Evolutionary conservation across 2,888 invertebrate species (phyloP), one percentile per base, ranked within the genome.

Genomic region (Lutraria lutraria): DNA sequence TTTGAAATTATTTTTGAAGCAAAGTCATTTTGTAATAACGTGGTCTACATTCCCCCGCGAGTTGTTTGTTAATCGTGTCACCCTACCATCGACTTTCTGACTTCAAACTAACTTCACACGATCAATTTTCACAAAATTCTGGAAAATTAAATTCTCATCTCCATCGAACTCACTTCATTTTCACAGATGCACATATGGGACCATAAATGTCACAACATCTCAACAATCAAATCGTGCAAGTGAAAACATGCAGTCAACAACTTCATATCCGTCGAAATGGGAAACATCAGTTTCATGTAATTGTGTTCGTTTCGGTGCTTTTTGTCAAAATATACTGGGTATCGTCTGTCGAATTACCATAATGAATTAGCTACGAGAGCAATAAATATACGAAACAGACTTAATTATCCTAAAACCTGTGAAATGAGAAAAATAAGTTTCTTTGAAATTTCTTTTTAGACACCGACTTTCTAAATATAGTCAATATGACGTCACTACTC

Each of bases 111-210:
- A 25, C 63, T 68, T 68, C 63, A 25, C 63, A 68, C n/a, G 12
- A 25, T 21, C 25, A 68, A 25, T 68, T 68, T 68, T 12, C 63
- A 25, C n/a, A 8, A 68, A 10, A 25, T 68, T 68, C n/a, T 25
- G 0, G 8, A 68, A 68, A 68, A 68, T 68, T 68, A 25, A 25
- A 68, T 68, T 68, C 63, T 68, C 3, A n/a, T 68, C 63, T 25
- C 12, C 63, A 25, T 68, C 63, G 25, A 68, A 10, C 25, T 68
- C 13, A 68, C 63, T 68, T 68, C 25, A 68, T 68, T 68, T 68
- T 68, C 63, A 68, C 63, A 25, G 63, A 68, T 68, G 63, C 63
- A 68, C 63, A 68, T 68, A 68, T 68, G 63, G 63, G 63, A 68
- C 63, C 13, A 12, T 68, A 68, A 68, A 68, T 68, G 63, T 68